phyloP scores from a whole-genome alignment of 2,888 invertebrate species.

The Ectemnius continuus region DNA sequence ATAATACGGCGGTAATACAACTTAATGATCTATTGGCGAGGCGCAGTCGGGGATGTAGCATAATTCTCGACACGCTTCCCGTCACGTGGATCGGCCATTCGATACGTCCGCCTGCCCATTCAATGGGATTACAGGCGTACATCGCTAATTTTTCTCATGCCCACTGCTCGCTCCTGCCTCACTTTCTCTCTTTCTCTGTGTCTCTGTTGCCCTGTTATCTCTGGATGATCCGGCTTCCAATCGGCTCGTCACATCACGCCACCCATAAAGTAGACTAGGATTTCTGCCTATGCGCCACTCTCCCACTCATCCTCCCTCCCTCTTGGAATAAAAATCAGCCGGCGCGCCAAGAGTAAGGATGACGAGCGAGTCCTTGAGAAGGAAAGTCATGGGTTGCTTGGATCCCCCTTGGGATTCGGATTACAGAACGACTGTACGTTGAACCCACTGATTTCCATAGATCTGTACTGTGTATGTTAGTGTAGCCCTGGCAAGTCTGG shows the following conservation, averaged over 20 bases:
- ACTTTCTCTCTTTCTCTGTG: too few species aligned
- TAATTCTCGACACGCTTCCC: constrained; percentile 74
- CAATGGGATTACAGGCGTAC: constrained; percentile 70
- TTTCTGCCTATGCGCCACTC: constrained; percentile 12
- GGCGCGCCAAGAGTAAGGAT: constrained; percentile 30
- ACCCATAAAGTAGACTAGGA: constrained; percentile 57
- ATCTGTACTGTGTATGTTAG: too few species aligned
- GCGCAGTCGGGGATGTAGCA: constrained; percentile 66
- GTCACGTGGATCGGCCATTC: constrained; percentile 72
- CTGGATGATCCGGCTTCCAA: constrained; percentile 60
- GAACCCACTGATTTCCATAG: too few species aligned
- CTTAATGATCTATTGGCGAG: constrained; percentile 75
- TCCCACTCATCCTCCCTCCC: constrained; percentile 17
- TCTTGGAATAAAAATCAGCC: constrained; percentile 33
- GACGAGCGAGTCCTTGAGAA: constrained; percentile 11
- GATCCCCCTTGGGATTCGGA: neutral
- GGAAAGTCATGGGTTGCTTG: neutral
- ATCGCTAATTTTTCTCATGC: constrained; percentile 73
- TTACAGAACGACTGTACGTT: too few species aligned
- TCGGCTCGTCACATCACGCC: constrained; percentile 47
- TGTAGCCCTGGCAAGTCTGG: too few species aligned
- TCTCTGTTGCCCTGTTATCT: constrained; percentile 57
- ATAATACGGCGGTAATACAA: constrained; percentile 70
- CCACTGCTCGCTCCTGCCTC: constrained; percentile 29
- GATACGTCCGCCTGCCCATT: constrained; percentile 57